phyloP scores from a whole-genome alignment of 2,113 vertebrate species.

The Gorsachius goisagi region DNA sequence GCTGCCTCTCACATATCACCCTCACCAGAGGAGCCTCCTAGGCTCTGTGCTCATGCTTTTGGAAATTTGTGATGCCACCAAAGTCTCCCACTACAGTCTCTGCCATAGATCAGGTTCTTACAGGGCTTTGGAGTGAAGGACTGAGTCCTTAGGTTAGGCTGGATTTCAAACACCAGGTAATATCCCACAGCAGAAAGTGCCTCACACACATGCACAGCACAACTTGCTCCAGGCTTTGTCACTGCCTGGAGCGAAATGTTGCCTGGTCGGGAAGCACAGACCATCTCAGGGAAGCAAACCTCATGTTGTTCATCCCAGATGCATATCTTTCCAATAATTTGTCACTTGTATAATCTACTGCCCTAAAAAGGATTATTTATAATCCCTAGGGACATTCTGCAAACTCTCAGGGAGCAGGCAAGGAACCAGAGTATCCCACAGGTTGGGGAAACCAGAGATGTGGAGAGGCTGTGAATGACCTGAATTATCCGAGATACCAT shows the following conservation, averaged over 20 bases:
- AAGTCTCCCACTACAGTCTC: background rate
- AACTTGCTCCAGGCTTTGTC: background rate
- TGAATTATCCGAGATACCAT: background rate
- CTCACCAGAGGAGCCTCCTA: background rate
- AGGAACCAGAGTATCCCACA: background rate
- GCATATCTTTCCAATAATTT: background rate
- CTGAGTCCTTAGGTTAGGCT: background rate
- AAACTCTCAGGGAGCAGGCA: background rate
- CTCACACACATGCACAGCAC: background rate
- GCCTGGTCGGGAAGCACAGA: background rate
- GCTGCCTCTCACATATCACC: background rate
- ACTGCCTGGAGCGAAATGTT: background rate
- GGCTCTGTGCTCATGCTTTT: rapidly evolving
- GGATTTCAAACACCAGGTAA: background rate
- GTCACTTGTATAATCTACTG: background rate
- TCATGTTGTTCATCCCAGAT: background rate
- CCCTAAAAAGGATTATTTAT: background rate
- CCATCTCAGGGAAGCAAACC: background rate
- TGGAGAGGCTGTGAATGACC: background rate
- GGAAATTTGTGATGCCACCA: background rate
- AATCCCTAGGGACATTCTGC: background rate
- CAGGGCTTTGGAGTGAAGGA: background rate
- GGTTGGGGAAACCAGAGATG: background rate
- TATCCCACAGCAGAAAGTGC: background rate
- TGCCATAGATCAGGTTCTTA: rapidly evolving